Evolutionary conservation across 2,888 invertebrate species (phyloP), one percentile per base, ranked within the genome.

Genomic region (Platycheirus albimanus): DNA sequence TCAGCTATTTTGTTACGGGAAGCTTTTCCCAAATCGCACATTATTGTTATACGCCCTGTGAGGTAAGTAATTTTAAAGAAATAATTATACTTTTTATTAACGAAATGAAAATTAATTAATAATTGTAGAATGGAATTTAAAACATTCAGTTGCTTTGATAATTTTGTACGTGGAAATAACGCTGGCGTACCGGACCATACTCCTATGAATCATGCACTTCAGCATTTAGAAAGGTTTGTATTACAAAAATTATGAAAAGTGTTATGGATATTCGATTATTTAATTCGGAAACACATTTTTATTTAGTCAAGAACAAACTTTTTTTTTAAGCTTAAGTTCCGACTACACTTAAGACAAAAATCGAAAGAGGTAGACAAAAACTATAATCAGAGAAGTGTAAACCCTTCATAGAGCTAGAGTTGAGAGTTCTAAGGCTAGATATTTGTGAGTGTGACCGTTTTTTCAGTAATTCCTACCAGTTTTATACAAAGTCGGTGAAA

Each of bases 71-170:
- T 8, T 33, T 58, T 3, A 20, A 69, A 56, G 19, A 58, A 41
- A 61, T 13, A 47, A 30, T 7, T 30, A 47, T 24, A 30, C 7
- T 13, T 41, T 66, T 58, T 38, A 38, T 28, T 28, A 41, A 11
- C 8, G 13, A 13, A n/a, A 11, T 15, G 0, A 6, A 33, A 56
- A 61, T 10, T 58, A 45, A 20, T 51, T 45, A 36, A 4, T 43
- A 36, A 13, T 28, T 36, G 85, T 89, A 95, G 95, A 90, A 96
- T 96, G 93, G 94, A 95, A 88, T 94, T 94, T 87, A 94, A 95
- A 88, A 96, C 95, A 71, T 96, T 96, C 91, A 96, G 95, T 88
- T 96, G 96, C 88, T 98, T 94, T 89, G 95, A 96, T 90, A 97
- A 98, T 92, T 98, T 98, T 91, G 96, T 97, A 66, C 93, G 94